Percentiles rank a stretch among this genome's conserved stretches.
Evolutionary conservation across 2,113 vertebrate species (phyloP).

Genomic region (Saguinus imperator): DNA sequence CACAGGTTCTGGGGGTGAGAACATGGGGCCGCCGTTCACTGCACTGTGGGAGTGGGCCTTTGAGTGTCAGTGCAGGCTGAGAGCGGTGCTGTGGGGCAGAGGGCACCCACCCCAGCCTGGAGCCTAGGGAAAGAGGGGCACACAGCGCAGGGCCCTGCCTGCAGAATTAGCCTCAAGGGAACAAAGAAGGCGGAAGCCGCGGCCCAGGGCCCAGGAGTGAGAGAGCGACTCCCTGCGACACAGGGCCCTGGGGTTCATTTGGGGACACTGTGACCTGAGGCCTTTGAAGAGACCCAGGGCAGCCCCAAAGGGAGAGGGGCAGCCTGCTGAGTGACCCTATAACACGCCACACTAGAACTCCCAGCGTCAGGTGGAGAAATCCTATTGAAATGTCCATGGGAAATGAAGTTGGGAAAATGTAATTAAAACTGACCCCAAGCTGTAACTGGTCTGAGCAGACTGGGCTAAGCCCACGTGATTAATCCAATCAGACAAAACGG

Average conservation of each 20-base stretch:
- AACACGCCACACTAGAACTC: too few species aligned
- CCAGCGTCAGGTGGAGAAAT: rapidly evolving
- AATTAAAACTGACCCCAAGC: background rate
- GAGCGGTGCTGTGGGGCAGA: rapidly evolving
- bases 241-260: background rate
- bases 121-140: rapidly evolving
- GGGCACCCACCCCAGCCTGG: background rate
- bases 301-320: too few species aligned
- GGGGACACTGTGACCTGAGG: rapidly evolving
- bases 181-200: rapidly evolving
- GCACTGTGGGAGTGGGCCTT: too few species aligned
- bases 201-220: rapidly evolving
- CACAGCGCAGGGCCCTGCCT: too few species aligned
- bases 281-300: rapidly evolving
- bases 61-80: too few species aligned
- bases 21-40: too few species aligned
- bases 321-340: rapidly evolving
- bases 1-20: background rate
- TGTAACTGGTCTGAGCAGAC: too few species aligned
- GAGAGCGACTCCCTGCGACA: rapidly evolving
- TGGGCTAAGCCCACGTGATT: background rate
- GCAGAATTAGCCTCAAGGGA: background rate
- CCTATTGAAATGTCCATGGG: background rate
- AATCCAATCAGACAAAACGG: background rate
- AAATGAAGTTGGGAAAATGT: background rate